Evolutionary conservation across 2,797 vertebrate species (phyloP).

Genomic region (Phalloptychus januarius): DNA sequence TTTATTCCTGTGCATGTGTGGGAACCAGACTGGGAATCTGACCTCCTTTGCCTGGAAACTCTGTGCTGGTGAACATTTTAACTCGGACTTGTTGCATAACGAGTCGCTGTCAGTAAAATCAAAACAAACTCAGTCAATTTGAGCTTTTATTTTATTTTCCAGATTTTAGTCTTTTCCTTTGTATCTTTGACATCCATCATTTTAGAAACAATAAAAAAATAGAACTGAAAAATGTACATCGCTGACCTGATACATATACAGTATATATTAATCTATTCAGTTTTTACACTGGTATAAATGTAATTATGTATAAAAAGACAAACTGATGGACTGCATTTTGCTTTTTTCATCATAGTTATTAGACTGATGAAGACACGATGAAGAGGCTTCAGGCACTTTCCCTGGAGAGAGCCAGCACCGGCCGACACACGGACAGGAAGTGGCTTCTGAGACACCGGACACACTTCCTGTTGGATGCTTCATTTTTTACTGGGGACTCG

Average conservation of each 20-base stretch:
- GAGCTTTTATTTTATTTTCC: constrained; percentile 65
- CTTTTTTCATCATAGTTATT: constrained; percentile 61
- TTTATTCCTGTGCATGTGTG: too few species aligned
- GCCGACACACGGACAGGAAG: constrained; percentile 31
- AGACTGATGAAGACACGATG: constrained; percentile 83
- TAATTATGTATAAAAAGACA: constrained; percentile 79
- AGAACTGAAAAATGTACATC: constrained; percentile 97
- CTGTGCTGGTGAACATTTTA: not conserved
- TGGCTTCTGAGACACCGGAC: not conserved
- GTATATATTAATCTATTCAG: constrained; percentile 42
- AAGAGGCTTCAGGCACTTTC: constrained; percentile 90
- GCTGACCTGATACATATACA: constrained; percentile 84
- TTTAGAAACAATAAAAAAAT: constrained; percentile 97
- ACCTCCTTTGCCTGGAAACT: too few species aligned
- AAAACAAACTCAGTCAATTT: not conserved
- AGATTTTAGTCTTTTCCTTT: constrained; percentile 85
- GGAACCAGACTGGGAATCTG: too few species aligned
- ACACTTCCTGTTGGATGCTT: not conserved
- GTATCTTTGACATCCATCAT: constrained; percentile 79
- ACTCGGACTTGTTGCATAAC: not conserved
- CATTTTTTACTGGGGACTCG: not conserved
- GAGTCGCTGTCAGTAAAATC: not conserved
- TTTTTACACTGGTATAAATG: constrained; percentile 91
- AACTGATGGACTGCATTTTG: constrained; percentile 79
- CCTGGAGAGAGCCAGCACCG: constrained; percentile 50